Evolutionary conservation across 1,140 invertebrate species (phyloP).

Genomic region (Alviniconcha marisindica): DNA sequence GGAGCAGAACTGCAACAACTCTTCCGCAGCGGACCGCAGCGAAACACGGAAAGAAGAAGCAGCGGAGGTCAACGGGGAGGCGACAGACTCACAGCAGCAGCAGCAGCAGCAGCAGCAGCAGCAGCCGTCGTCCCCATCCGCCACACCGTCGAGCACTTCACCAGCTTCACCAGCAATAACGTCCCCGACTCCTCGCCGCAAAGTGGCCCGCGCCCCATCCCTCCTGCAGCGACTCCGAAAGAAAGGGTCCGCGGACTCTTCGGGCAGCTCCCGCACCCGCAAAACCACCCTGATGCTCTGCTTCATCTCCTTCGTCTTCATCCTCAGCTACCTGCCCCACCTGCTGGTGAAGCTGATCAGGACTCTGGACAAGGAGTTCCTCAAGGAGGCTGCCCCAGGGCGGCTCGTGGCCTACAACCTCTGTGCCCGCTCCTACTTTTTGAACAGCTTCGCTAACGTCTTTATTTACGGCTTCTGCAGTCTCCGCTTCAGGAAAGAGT

Average conservation of each 20-base stretch:
- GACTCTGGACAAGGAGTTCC: constrained; percentile 54
- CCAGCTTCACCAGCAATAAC: not conserved
- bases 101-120: too few relatives aligned
- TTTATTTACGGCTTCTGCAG: constrained; percentile 71
- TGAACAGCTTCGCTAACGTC: constrained; percentile 66
- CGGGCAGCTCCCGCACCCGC: constrained; percentile 24
- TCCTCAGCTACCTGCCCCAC: constrained; percentile 69
- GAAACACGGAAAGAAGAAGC: not conserved
- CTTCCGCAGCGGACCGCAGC: not conserved
- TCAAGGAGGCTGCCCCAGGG: constrained; percentile 29
- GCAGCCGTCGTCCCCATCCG: not conserved
- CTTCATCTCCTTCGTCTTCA: constrained; percentile 65
- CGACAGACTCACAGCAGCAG: too few relatives aligned
- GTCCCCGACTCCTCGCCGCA: not conserved
- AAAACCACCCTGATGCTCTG: constrained; percentile 66
- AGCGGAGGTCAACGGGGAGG: not conserved
- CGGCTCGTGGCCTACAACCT: constrained; percentile 64
- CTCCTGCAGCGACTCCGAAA: constrained; percentile 32
- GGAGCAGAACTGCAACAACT: not conserved
- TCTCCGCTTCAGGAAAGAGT: constrained; percentile 62
- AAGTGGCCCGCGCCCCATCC: constrained; percentile 17
- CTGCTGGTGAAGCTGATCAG: constrained; percentile 55
- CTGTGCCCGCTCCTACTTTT: constrained; percentile 64
- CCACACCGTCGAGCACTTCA: too few relatives aligned
- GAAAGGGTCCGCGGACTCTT: constrained; percentile 6